Evolutionary conservation across 2,797 vertebrate genomes (phyloP).

Genomic region (Cichlasoma orientale): DNA sequence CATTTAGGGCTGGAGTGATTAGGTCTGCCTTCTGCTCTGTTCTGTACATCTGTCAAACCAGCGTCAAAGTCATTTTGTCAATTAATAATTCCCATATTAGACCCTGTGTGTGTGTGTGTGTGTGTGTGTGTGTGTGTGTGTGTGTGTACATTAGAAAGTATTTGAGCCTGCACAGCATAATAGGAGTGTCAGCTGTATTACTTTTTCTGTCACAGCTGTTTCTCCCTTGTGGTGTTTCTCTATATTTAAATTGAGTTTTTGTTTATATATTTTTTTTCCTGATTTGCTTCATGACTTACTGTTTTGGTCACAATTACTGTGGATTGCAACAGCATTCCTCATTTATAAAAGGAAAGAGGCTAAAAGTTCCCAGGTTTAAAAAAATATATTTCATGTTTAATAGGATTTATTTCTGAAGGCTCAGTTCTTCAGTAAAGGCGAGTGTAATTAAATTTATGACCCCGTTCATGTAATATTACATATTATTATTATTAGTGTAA

Average conservation of each 20-base stretch:
- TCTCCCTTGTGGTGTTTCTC: neutral
- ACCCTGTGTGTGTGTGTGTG: neutral
- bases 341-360: slow-evolving; percentile 15
- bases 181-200: neutral
- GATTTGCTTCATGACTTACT: neutral
- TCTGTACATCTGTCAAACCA: slow-evolving; percentile 58
- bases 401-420: slow-evolving; percentile 49
- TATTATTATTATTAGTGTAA: slow-evolving; percentile 50
- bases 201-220: neutral
- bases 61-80: slow-evolving; percentile 63
- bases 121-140: neutral
- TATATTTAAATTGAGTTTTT: slow-evolving; percentile 4
- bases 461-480: slow-evolving; percentile 49
- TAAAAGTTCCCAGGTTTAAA: slow-evolving; percentile 28
- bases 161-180: neutral
- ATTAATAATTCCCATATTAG: slow-evolving; percentile 55
- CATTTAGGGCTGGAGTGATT: slow-evolving; percentile 62
- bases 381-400: slow-evolving; percentile 52
- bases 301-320: slow-evolving; percentile 10
- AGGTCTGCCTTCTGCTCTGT: slow-evolving; percentile 57
- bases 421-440: slow-evolving; percentile 33
- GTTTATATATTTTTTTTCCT: neutral
- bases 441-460: slow-evolving; percentile 56
- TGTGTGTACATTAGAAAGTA: neutral
- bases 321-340: slow-evolving; percentile 3